Percentiles rank a stretch among this genome's conserved stretches.
phyloP scores from a whole-genome alignment of 2,797 vertebrate species.

The Tamandua tetradactyla region DNA sequence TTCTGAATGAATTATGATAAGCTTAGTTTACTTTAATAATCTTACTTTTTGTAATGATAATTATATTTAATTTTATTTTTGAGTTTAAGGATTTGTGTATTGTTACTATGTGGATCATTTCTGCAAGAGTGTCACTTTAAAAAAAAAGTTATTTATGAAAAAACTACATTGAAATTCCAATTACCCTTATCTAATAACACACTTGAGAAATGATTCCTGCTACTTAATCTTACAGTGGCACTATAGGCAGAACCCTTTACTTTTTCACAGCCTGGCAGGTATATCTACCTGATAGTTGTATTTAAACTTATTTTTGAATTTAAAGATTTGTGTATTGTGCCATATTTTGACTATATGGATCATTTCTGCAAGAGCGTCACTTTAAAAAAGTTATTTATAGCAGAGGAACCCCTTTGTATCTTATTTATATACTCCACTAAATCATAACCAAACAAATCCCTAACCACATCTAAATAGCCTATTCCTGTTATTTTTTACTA shows the following conservation, averaged over 20 bases:
- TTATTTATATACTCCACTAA: neutral
- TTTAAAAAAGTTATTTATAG: too few relatives aligned
- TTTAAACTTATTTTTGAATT: too few relatives aligned
- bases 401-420: neutral
- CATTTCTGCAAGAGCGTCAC: too few relatives aligned
- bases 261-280: neutral
- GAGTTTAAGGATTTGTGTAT: too few relatives aligned
- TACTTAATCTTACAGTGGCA: neutral
- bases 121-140: too few relatives aligned
- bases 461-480: neutral
- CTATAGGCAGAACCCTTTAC: neutral
- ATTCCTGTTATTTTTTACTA: neutral
- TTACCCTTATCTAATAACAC: neutral
- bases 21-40: conserved; percentile 65
- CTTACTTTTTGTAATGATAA: neutral
- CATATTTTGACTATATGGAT: too few relatives aligned
- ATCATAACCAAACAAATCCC: neutral
- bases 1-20: conserved; percentile 32
- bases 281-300: too few relatives aligned
- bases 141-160: neutral
- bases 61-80: too few relatives aligned
- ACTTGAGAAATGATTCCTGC: neutral
- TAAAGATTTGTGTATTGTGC: too few relatives aligned
- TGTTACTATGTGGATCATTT: too few relatives aligned
- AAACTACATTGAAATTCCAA: neutral